Evolutionary conservation across 2,113 vertebrate genomes (phyloP), one percentile per base, ranked within the genome.

Genomic region (Telmatochromis brachygnathus): DNA sequence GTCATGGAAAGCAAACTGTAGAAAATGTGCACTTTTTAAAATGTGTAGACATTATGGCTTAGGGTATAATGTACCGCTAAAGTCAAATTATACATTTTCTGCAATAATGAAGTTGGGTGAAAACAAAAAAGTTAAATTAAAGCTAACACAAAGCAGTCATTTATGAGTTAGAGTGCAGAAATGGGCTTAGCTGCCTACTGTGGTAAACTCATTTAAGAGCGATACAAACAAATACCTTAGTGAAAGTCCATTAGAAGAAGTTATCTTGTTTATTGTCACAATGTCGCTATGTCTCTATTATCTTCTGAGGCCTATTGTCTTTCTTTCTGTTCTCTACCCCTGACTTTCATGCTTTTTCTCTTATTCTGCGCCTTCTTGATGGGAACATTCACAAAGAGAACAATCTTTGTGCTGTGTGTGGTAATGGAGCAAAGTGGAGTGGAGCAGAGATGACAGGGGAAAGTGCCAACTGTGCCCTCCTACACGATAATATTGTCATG

Each of bases 401-500:
- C 81, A 88, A 55, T 82, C 77, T 83, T 86, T 87, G 79, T 82
- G 80, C 89, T 92, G 55, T 92, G 55, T 62, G 53, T 45, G 21
- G 84, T 89, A 92, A 94, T 89, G 88, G 86, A 88, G 87, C 89
- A 83, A 80, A 93, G 89, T 87, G 84, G 90, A 93, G 77, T 92
- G 86, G 84, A 86, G 85, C 79, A 79, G 89, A 84, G 86, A 85
- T 79, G 68, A 88, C 39, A 45, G 83, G 75, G 47, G 58, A 87
- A 91, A 88, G 80, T 81, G 90, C 93, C 92, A 93, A 89, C 92
- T 88, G 80, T 89, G 85, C 87, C 92, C 89, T 93, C 92, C 90
- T 89, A 89, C 92, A 75, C 77, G 9, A 94, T 93, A 96, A 93
- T 88, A 94, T 90, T 93, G 89, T 95, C 91, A 91, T 95, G 92